Evolutionary conservation across 2,797 vertebrate species (phyloP), one percentile per base, ranked within the genome.

Genomic region (Taenioides sp.): DNA sequence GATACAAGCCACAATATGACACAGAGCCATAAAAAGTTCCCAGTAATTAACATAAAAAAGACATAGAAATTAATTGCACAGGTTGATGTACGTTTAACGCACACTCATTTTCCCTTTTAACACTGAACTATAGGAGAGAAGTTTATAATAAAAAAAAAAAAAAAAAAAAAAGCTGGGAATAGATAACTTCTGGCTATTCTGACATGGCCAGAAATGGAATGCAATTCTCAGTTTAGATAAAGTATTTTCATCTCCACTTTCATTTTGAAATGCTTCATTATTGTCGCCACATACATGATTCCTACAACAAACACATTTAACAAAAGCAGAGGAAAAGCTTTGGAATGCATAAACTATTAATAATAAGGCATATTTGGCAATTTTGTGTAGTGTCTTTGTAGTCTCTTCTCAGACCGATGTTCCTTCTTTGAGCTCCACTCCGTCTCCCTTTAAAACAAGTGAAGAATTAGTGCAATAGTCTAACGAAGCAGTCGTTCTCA

Each of bases 361-460:
- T 92, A 92, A 90, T 97, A 98, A 98, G 96, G 96, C 96, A 96
- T 96, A 95, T 96, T 96, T 95, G 96, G 95, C 94, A 93, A 40
- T 92, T 88, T 67, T 88, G 84, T 93, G 92, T 83, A 77, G 87
- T 88, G 91, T 94, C 89, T 76, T 85, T 67, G 6, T 67, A 55
- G 79, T 43, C 77, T 81, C 74, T 72, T 16, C 2, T 98, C 92
- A 99, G 89, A 99, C 97, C 1, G 97, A 99, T 1, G 97, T 99
- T 78, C 97, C 96, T 91, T 97, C 95, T 88, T 96, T 97, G 57
- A 91, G 88, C 79, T 92, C 93, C 59, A 90, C 87, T 14, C 89
- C 86, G n/a, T 95, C 93, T 6, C 86, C 96, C 97, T 98, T 86
- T 4, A 91, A 86, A 77, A 78, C 20, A 70, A 25, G 79, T 60